phyloP scores from a whole-genome alignment of 2,113 vertebrate genomes.

The Eurypyga helias region DNA sequence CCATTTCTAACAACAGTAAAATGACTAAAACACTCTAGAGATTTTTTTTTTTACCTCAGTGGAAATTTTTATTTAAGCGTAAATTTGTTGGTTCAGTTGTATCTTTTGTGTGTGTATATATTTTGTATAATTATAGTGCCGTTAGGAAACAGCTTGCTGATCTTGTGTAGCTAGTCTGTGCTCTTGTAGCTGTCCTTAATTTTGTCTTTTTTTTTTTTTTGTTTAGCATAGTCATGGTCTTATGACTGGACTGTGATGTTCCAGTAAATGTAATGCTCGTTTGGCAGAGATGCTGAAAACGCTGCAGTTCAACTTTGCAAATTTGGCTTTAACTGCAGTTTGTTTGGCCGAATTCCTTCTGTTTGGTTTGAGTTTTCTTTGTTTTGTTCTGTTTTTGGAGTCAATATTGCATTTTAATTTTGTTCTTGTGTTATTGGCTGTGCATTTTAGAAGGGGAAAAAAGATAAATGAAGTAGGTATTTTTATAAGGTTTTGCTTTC shows the following conservation, averaged over 20 bases:
- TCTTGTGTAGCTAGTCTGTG: slow-evolving; percentile 86
- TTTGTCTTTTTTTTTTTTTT: slow-evolving; percentile 76
- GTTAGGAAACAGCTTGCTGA: slow-evolving; percentile 85
- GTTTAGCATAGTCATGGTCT: slow-evolving; percentile 82
- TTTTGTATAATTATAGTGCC: slow-evolving; percentile 76
- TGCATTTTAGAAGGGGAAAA: slow-evolving; percentile 72
- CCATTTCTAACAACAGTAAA: slow-evolving; percentile 82
- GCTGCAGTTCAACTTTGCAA: slow-evolving; percentile 82
- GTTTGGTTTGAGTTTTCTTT: slow-evolving; percentile 83
- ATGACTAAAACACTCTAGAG: slow-evolving; percentile 80
- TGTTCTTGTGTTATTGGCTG: slow-evolving; percentile 82
- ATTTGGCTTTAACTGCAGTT: slow-evolving; percentile 84
- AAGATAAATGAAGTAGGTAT: background rate
- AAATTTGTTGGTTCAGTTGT: slow-evolving; percentile 66
- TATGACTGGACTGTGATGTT: slow-evolving; percentile 80
- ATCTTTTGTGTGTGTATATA: slow-evolving; percentile 71
- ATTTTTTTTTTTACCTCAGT: slow-evolving; percentile 56
- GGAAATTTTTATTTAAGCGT: slow-evolving; percentile 74
- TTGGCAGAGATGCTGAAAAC: slow-evolving; percentile 83
- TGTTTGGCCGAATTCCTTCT: slow-evolving; percentile 84
- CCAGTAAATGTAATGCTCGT: slow-evolving; percentile 82
- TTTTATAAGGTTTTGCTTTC: slow-evolving; percentile 59
- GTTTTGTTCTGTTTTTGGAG: slow-evolving; percentile 81
- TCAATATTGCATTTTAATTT: slow-evolving; percentile 78
- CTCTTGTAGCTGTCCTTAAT: slow-evolving; percentile 86